phyloP scores from a whole-genome alignment of 2,888 invertebrate species.

The Drosophila anomalipes region DNA sequence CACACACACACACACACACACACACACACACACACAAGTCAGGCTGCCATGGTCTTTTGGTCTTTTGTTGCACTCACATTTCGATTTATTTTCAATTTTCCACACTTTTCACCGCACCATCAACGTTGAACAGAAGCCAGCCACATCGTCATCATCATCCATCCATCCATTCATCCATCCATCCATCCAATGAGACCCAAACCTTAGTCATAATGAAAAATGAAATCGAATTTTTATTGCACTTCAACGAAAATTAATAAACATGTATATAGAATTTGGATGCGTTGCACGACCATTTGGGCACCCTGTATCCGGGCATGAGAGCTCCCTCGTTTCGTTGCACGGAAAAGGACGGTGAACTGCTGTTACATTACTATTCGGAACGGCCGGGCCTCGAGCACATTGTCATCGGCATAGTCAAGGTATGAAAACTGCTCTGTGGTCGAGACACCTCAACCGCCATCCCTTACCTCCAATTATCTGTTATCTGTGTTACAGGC shows the following conservation, averaged over 20 bases:
- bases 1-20: conserved; percentile 8
- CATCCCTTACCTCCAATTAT: background rate
- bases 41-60: conserved; percentile 49
- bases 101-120: conserved; percentile 71
- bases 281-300: conserved; percentile 97
- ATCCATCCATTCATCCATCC: conserved; percentile 41
- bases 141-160: conserved; percentile 24
- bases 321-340: conserved; percentile 98
- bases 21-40: conserved; percentile 1
- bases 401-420: conserved; percentile 98
- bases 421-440: conserved; percentile 87
- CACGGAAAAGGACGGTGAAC: conserved; percentile 95
- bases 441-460: background rate
- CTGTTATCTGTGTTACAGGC: conserved; percentile 87
- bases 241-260: conserved; percentile 50
- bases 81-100: conserved; percentile 82
- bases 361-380: conserved; percentile 97
- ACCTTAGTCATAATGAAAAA: conserved; percentile 78
- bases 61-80: conserved; percentile 78
- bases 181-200: conserved; percentile 40
- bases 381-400: conserved; percentile 97
- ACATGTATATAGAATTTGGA: conserved; percentile 92
- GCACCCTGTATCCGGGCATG: conserved; percentile 97
- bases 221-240: conserved; percentile 79
- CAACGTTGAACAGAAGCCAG: conserved; percentile 31